These are phyloP conservation scores for Thamnophis elegans DNA, from an alignment of 2,797 vertebrate genomes.

Conservation along the genomic window DNA sequence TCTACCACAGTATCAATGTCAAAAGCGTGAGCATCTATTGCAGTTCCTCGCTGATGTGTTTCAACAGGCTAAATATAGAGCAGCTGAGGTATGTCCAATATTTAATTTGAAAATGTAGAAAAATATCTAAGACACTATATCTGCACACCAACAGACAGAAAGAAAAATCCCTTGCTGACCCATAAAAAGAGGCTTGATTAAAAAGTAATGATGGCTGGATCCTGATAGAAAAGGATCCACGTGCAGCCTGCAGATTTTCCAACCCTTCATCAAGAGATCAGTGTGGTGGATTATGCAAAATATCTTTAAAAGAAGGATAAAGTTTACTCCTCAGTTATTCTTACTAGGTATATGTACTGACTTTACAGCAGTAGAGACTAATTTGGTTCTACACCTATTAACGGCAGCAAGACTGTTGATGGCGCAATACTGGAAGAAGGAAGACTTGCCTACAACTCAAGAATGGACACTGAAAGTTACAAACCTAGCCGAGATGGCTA, in stretches of 20 bases:
- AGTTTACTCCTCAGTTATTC: too few species aligned
- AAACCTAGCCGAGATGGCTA: too few species aligned
- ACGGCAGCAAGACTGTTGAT: too few species aligned
- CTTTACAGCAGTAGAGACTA: too few species aligned
- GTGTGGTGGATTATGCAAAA: too few species aligned
- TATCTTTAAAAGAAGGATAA: too few species aligned
- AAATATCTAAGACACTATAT: background rate
- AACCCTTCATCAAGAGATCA: background rate
- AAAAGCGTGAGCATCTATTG: background rate
- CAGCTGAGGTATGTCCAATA: constrained; percentile 4
- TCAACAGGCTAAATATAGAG: background rate
- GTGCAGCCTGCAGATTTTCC: background rate
- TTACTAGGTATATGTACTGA: too few species aligned
- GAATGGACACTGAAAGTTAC: too few species aligned
- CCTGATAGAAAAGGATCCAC: background rate
- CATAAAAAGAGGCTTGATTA: background rate
- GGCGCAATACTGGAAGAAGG: too few species aligned
- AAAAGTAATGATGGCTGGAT: background rate
- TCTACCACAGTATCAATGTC: background rate
- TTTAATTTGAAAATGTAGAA: background rate
- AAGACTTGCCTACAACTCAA: too few species aligned
- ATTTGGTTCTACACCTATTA: too few species aligned
- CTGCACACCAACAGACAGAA: background rate
- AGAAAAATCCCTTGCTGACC: background rate
- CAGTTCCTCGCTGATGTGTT: background rate